These are phyloP conservation scores for Aleiodes sp. DNA, from an alignment of 1,140 invertebrate genomes.

Conservation along the genomic window DNA sequence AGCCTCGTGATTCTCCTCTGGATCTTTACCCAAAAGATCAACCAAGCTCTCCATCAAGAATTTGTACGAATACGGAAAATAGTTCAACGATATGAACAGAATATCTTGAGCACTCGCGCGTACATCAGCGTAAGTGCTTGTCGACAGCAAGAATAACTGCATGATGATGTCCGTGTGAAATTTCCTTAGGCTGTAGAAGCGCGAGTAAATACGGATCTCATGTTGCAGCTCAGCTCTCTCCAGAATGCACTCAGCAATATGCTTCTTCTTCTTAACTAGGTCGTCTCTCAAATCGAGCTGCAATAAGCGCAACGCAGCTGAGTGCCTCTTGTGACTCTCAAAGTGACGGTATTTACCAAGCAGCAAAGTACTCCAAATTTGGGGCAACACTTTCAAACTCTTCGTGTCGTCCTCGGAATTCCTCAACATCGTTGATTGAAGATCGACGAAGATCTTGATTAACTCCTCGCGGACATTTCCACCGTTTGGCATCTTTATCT, in stretches of 20 bases:
- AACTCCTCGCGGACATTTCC: constrained; percentile 71
- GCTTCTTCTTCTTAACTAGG: constrained; percentile 69
- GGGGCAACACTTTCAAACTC: constrained; percentile 67
- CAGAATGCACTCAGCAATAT: constrained; percentile 73
- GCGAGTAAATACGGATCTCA: constrained; percentile 67
- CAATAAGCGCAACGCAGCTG: constrained; percentile 70
- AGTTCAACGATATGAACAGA: constrained; percentile 64
- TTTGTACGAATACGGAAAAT: constrained; percentile 72
- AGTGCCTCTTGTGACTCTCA: constrained; percentile 67
- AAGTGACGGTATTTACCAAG: constrained; percentile 67
- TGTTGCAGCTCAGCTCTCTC: constrained; percentile 76
- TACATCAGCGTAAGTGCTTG: constrained; percentile 77
- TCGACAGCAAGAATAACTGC: constrained; percentile 73
- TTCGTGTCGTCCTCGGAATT: constrained; percentile 80
- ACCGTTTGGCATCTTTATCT: constrained; percentile 71
- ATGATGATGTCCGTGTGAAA: constrained; percentile 72
- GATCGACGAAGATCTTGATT: constrained; percentile 63
- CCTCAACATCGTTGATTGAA: constrained; percentile 71
- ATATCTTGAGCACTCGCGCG: constrained; percentile 72
- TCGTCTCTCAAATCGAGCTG: constrained; percentile 73
- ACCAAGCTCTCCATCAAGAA: constrained; percentile 71
- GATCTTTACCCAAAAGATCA: constrained; percentile 69
- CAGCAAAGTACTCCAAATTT: constrained; percentile 73
- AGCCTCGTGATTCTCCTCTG: constrained; percentile 73
- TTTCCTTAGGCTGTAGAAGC: constrained; percentile 63